Evolutionary conservation across 2,888 invertebrate genomes (phyloP).

Genomic region (Carcina quercana): DNA sequence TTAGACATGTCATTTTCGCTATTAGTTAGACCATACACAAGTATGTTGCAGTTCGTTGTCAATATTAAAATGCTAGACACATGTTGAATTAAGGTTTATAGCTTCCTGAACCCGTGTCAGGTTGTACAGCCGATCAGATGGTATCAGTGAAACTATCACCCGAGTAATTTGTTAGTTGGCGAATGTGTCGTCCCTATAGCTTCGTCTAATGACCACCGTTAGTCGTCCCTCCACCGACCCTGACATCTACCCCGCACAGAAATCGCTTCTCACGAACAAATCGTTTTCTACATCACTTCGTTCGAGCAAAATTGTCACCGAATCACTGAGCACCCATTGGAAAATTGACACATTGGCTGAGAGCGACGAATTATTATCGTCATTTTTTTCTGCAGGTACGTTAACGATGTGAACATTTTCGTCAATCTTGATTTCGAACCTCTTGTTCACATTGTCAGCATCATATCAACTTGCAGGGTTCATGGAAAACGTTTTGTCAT

Average conservation of each 20-base stretch:
- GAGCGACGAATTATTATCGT: conserved; percentile 24
- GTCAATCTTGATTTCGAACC: conserved; percentile 13
- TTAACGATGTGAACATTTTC: conserved; percentile 19
- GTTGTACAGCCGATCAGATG: conserved; percentile 62
- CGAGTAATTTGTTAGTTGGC: conserved; percentile 63
- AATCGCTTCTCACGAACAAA: conserved; percentile 57
- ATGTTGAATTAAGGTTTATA: too few relatives aligned
- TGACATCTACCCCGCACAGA: conserved; percentile 48
- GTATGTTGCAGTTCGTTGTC: too few relatives aligned
- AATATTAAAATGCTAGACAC: too few relatives aligned
- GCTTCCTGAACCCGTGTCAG: too few relatives aligned
- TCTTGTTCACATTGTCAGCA: conserved; percentile 22
- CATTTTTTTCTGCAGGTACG: conserved; percentile 19
- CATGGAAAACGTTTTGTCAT: conserved; percentile 43
- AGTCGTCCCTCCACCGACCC: conserved; percentile 41
- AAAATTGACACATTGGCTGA: conserved; percentile 35
- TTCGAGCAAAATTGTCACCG: conserved; percentile 31
- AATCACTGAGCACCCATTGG: conserved; percentile 37
- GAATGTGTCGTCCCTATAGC: conserved; percentile 67
- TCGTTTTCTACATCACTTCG: conserved; percentile 46
- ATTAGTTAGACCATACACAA: too few relatives aligned
- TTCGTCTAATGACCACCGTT: conserved; percentile 57
- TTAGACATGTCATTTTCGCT: too few relatives aligned
- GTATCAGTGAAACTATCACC: conserved; percentile 51
- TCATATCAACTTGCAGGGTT: conserved; percentile 11